These are phyloP conservation scores for Rhodeus uyekii DNA, from an alignment of 2,797 vertebrate genomes.

Conservation along the genomic window DNA sequence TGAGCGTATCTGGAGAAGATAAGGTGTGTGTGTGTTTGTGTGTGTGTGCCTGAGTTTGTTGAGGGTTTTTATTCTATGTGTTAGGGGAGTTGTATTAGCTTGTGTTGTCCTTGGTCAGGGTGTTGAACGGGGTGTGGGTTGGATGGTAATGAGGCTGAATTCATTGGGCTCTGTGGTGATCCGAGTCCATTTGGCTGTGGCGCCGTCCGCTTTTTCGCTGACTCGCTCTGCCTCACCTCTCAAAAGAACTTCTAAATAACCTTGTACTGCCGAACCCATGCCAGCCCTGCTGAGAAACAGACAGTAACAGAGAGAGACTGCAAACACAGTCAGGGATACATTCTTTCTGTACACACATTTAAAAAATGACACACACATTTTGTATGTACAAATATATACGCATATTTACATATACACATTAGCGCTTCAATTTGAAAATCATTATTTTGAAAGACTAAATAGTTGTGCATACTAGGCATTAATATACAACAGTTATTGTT, in stretches of 20 bases:
- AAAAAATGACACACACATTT: background rate
- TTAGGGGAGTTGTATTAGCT: constrained; percentile 46
- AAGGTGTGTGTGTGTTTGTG: background rate
- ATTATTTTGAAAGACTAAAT: background rate
- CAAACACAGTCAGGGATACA: constrained; percentile 32
- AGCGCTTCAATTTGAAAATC: background rate
- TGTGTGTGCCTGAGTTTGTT: constrained; percentile 15
- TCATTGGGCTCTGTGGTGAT: constrained; percentile 56
- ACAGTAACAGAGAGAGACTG: constrained; percentile 12
- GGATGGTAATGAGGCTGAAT: constrained; percentile 59
- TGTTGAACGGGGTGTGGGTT: constrained; percentile 39
- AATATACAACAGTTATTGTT: background rate
- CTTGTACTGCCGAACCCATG: constrained; percentile 55
- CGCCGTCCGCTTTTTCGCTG: constrained; percentile 50
- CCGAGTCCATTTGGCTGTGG: constrained; percentile 49
- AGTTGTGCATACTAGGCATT: background rate
- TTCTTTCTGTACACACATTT: background rate
- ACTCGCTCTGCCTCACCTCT: constrained; percentile 55
- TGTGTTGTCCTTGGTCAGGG: constrained; percentile 58
- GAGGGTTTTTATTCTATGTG: constrained; percentile 16
- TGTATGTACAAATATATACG: background rate
- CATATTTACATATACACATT: background rate
- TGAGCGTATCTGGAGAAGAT: constrained; percentile 10
- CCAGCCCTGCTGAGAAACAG: constrained; percentile 42
- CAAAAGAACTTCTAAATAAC: constrained; percentile 64